Percentiles rank a stretch among this genome's conserved stretches.
These are phyloP conservation scores for Rattus norvegicus DNA, from an alignment of 2,113 vertebrate species.

Conservation along the genomic window GRCr8 NC_086020.1:139261501-139262000, in stretches of 20 bases:
- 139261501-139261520: not conserved
- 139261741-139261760: not conserved
- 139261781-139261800: not conserved
- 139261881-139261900: not conserved
- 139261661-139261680: not conserved
- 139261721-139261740: not conserved
- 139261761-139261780: conserved; percentile 17
- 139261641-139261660: too few species aligned
- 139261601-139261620: too few species aligned
- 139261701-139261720: conserved; percentile 43
- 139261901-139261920: not conserved
- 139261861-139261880: not conserved
- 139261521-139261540: too few species aligned
- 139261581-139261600: too few species aligned
- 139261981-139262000: conserved; percentile 40
- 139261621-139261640: too few species aligned
- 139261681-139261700: not conserved
- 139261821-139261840: not conserved
- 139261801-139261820: conserved; percentile 15
- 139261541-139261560: too few species aligned
- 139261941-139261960: conserved; percentile 16
- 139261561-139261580: too few species aligned
- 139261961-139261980: not conserved
- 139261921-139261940: not conserved
- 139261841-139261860: not conserved